Conservation (phyloP, 2,888 invertebrate species). For the Schizotus pectinicornis region DNA sequence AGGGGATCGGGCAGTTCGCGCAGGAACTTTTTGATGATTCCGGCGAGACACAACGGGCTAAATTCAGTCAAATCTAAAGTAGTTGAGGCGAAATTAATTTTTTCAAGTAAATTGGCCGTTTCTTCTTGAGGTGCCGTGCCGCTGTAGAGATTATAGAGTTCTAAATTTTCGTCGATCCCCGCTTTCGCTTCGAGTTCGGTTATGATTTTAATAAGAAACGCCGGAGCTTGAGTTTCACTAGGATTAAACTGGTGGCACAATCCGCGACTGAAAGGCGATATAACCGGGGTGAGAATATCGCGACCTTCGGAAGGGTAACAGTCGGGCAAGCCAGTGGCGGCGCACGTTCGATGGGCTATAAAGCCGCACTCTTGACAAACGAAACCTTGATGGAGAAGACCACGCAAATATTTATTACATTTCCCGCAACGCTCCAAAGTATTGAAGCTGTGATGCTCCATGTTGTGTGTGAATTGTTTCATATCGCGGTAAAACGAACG, state of each 20-base stretch:
- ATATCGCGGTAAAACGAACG: background rate
- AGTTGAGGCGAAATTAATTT: conserved; percentile 59
- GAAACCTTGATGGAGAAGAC: conserved; percentile 73
- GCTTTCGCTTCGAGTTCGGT: conserved; percentile 68
- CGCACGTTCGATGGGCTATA: conserved; percentile 73
- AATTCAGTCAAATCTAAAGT: conserved; percentile 59
- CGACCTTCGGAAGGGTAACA: conserved; percentile 52
- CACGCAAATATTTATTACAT: conserved; percentile 74
- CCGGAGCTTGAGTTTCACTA: conserved; percentile 64
- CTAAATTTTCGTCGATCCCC: conserved; percentile 59
- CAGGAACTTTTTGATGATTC: conserved; percentile 73
- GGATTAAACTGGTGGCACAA: conserved; percentile 68
- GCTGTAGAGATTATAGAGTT: conserved; percentile 72
- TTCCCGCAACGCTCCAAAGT: conserved; percentile 73
- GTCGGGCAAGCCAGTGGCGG: conserved; percentile 67
- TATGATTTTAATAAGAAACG: conserved; percentile 62
- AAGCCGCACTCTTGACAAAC: conserved; percentile 77
- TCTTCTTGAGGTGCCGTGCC: conserved; percentile 67
- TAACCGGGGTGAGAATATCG: conserved; percentile 50
- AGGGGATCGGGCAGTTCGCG: conserved; percentile 77
- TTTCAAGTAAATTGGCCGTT: conserved; percentile 64
- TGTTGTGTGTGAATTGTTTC: conserved; percentile 53
- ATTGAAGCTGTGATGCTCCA: conserved; percentile 71
- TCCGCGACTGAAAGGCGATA: conserved; percentile 67
- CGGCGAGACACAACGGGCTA: conserved; percentile 64